phyloP scores from a whole-genome alignment of 2,888 invertebrate genomes.

The Ryuthela nishihirai region DNA sequence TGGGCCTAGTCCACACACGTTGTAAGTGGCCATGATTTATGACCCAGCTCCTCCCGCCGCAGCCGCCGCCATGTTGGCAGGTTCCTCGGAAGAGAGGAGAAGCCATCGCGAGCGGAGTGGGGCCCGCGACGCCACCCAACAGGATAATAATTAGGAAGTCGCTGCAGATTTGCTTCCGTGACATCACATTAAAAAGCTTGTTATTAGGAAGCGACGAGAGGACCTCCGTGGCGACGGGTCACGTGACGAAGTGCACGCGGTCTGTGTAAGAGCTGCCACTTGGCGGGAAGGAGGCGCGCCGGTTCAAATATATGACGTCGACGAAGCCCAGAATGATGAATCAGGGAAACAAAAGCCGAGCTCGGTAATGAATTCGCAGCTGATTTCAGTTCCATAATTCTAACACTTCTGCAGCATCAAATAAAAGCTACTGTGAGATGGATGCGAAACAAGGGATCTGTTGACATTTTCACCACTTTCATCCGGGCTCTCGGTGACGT shows the following conservation, averaged over 20 bases:
- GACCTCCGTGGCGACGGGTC: not conserved
- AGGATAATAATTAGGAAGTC: constrained; percentile 38
- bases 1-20: constrained; percentile 22
- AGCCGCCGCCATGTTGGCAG: constrained; percentile 6
- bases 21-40: constrained; percentile 27
- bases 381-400: no score
- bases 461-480: no score
- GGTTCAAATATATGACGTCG: no score
- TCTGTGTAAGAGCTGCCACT: constrained; percentile 30
- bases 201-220: constrained; percentile 33
- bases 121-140: constrained; percentile 26
- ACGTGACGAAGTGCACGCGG: constrained; percentile 32
- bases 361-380: no score
- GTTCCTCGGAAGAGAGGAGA: not conserved
- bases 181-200: constrained; percentile 39
- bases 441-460: no score
- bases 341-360: no score
- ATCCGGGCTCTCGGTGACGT: no score
- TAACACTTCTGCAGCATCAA: no score
- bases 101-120: not conserved
- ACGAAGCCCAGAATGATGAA: no score
- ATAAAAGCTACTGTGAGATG: no score
- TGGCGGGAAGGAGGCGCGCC: no score
- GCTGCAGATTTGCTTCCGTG: constrained; percentile 28
- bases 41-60: constrained; percentile 3